Evolutionary conservation across 2,888 invertebrate genomes (phyloP), one percentile per base, ranked within the genome.

Genomic region (Apamea anceps): DNA sequence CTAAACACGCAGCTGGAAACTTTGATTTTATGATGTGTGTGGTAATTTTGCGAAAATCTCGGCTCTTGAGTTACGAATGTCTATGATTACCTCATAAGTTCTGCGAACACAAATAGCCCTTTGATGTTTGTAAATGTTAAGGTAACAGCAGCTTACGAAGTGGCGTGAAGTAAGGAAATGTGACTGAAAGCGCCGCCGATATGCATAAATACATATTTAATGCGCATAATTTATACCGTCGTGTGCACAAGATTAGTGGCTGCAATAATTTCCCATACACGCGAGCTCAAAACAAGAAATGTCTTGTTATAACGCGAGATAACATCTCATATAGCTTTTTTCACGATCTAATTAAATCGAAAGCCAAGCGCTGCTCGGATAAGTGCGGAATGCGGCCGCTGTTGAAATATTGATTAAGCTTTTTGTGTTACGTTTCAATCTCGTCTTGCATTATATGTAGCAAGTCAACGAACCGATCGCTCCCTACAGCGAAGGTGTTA

Each of bases 311-410:
- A 82, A 79, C 82, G 72, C 72, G 45, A 87, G 78, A 90, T 84
- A 84, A 83, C 81, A 84, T 88, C 85, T 85, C 81, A 86, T 91
- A 88, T 86, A 88, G 89, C 84, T 89, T 93, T 93, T 94, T 95
- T 92, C 93, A 94, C 93, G 92, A 93, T 94, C 91, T 94, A 94
- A 94, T 95, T 94, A 95, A 94, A 94, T 92, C 92, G 93, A 94
- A 94, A 94, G 91, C 93, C 90, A 89, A 91, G 80, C 90, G 89
- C 81, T 89, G 89, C 88, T 91, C 91, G 92, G 92, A 93, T 93
- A 94, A 92, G 91, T 90, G 85, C 77, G 94, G 95, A 95, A 95
- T 95, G 95, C 94, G 94, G 94, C 91, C 91, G 88, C 84, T 93
- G 93, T 94, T 93, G 93, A 94, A 94, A 94, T 93, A 93, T 93